A percentile compares a stretch with the other conserved stretches of the same genome.
Conservation (phyloP, 30 jellyfish, hydroid and myxozoan species). For the Clytia hemisphaerica region DNA sequence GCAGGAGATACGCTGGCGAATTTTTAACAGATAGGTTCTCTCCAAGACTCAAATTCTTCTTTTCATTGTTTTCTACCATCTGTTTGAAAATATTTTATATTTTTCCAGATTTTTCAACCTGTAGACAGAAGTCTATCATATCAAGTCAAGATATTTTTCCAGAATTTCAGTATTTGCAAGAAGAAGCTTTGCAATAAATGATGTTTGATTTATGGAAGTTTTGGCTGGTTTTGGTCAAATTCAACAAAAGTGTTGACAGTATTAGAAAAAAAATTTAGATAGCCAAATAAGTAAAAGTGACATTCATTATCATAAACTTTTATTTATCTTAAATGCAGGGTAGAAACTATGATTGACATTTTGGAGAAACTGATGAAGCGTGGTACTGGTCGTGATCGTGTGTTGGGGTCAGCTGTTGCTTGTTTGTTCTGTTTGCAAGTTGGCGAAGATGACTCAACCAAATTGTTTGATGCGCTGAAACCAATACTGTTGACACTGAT, state of each 20-base stretch:
- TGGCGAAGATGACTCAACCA: conserved; percentile 56
- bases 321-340: no score
- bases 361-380: conserved; percentile 65
- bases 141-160: background rate
- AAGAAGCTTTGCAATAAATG: no score
- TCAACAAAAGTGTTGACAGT: no score
- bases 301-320: no score
- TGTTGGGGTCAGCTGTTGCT: conserved; percentile 42
- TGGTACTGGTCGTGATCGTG: conserved; percentile 79
- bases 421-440: conserved; percentile 71
- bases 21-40: conserved; percentile 55
- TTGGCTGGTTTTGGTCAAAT: no score
- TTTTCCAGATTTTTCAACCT: background rate
- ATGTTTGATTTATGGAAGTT: no score
- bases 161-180: no score
- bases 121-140: background rate
- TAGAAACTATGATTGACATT: conserved; percentile 62
- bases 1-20: conserved; percentile 50
- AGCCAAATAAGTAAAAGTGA: no score
- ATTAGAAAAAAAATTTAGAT: no score
- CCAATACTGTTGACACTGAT: conserved; percentile 44
- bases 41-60: background rate
- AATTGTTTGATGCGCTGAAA: conserved; percentile 49
- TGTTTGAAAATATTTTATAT: background rate
- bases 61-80: background rate